A percentile compares a stretch with the other conserved stretches of the same genome.
Evolutionary conservation across 1,140 invertebrate genomes (phyloP).

Genomic region (Pseudomyrmex dendroicus): DNA sequence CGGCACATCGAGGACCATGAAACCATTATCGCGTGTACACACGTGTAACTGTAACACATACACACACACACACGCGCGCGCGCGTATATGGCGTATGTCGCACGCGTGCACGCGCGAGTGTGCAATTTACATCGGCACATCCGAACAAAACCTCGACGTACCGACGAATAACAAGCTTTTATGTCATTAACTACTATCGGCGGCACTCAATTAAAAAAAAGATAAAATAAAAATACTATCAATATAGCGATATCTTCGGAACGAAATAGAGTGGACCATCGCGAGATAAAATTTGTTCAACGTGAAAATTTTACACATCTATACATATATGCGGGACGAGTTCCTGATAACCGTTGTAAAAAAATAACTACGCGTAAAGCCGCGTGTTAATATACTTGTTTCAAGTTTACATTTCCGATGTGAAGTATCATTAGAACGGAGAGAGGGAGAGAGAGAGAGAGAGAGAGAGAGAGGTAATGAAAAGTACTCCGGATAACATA

Average conservation of each 20-base stretch:
- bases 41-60: no score
- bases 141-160: constrained; percentile 27
- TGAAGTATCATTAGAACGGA: background rate
- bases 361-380: background rate
- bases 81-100: no score
- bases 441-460: no score
- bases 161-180: constrained; percentile 45
- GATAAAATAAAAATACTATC: background rate
- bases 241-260: background rate
- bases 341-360: background rate
- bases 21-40: constrained; percentile 35
- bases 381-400: background rate
- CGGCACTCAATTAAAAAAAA: constrained; percentile 29
- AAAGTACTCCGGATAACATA: background rate
- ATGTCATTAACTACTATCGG: constrained; percentile 38
- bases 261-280: background rate
- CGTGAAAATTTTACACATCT: constrained; percentile 3
- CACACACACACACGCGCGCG: background rate
- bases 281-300: background rate
- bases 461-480: background rate
- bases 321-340: background rate
- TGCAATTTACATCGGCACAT: constrained; percentile 30
- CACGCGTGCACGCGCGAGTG: background rate
- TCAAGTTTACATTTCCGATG: background rate
- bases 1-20: constrained; percentile 24